phyloP scores from a whole-genome alignment of 1,140 invertebrate genomes.

The Meloidogyne floridensis region DNA sequence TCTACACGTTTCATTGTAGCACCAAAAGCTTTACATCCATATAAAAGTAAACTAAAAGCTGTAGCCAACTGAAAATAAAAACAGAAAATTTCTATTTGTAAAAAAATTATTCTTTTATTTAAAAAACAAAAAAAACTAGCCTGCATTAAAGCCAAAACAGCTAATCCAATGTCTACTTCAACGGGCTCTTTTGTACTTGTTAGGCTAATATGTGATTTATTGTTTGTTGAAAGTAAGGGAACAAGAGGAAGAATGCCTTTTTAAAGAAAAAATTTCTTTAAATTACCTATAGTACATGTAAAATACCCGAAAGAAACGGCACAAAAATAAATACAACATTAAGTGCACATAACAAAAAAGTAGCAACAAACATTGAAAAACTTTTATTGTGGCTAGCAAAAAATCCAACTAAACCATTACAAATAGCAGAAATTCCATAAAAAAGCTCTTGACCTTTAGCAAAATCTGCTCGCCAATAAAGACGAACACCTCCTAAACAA shows the following conservation, averaged over 20 bases:
- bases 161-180: conserved; percentile 28
- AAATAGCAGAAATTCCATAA: conserved; percentile 40
- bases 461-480: conserved; percentile 31
- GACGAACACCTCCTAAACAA: conserved; percentile 25
- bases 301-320: conserved; percentile 34
- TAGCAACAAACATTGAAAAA: conserved; percentile 32
- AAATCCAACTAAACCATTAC: conserved; percentile 32
- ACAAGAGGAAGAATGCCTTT: conserved; percentile 36
- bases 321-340: conserved; percentile 39
- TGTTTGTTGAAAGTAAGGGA: conserved; percentile 24
- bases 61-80: conserved; percentile 34
- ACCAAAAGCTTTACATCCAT: conserved; percentile 34
- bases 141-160: conserved; percentile 36
- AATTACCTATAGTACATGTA: neutral
- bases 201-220: neutral
- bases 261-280: neutral
- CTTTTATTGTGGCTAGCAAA: conserved; percentile 27
- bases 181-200: conserved; percentile 27
- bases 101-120: too few relatives aligned
- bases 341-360: conserved; percentile 26
- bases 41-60: conserved; percentile 24
- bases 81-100: neutral
- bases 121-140: conserved; percentile 15
- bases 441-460: conserved; percentile 38
- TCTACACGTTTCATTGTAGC: conserved; percentile 33